Evolutionary conservation across 2,113 vertebrate species (phyloP), one percentile per base, ranked within the genome.

Genomic region (Recurvirostra avosetta): DNA sequence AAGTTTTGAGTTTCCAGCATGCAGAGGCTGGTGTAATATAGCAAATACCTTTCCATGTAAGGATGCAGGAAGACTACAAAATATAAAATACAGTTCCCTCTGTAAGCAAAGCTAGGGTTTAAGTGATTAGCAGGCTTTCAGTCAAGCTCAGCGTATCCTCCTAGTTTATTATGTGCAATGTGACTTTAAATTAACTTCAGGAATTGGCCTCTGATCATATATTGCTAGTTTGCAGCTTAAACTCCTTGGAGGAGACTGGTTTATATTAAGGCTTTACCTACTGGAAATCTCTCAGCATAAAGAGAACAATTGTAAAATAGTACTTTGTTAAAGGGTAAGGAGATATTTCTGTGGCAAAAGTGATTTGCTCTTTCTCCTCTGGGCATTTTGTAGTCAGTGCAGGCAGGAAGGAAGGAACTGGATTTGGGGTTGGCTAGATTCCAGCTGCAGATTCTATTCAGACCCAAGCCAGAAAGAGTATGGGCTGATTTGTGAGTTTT

Each of bases 1-100:
- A 72, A 15, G 49, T n/a, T 67, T 82, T 68, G 52, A 82, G 70
- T 78, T 96, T 63, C 36, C 74, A 90, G 36, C 41, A 8, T 74
- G 63, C 73, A 77, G 62, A 65, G 40, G 16, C 74, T 75, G 43
- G 15, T 86, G 15, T 62, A 82, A 79, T 55, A 78, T 27, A 86
- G 53, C 65, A 88, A 94, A 78, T n/a, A 67, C 90, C 72, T 95
- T 86, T 89, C 95, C 84, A 86, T 95, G 72, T 91, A 96, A 86
- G 91, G 90, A 47, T 63, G 34, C 41, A 72, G 72, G 75, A 91
- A 67, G 63, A 74, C 56, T 85, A 32, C 30, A 53, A 90, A 82
- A 77, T 49, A 43, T 11, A 65, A 67, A 84, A 19, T 66, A 23
- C 34, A 40, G 43, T 49, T 85, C 30, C 72, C 65, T 96, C 65